A percentile compares a stretch with the other conserved stretches of the same genome.
Conservation (phyloP, 2,888 invertebrate genomes). For the Rosalia funebris region DNA sequence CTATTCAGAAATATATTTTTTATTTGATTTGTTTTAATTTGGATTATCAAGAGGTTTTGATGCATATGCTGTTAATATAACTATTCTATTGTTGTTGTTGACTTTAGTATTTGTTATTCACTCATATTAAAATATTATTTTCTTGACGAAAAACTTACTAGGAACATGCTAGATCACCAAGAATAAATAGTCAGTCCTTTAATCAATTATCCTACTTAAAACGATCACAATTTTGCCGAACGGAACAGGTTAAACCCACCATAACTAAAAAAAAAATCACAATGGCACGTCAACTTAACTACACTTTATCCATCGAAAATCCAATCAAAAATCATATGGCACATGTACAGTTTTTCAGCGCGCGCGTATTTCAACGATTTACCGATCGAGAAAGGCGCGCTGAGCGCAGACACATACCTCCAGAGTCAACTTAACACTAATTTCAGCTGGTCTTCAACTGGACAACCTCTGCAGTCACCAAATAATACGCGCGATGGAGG, state of each 20-base stretch:
- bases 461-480: conserved; percentile 35
- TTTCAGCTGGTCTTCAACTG: conserved; percentile 25
- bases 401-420: conserved; percentile 25
- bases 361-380: conserved; percentile 15
- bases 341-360: conserved; percentile 13
- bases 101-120: too few species aligned
- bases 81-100: too few species aligned
- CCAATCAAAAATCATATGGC: conserved; percentile 6
- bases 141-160: conserved; percentile 21
- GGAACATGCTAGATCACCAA: conserved; percentile 30
- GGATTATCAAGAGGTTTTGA: too few species aligned
- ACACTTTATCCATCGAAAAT: conserved; percentile 10
- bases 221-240: conserved; percentile 6
- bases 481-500: conserved; percentile 34
- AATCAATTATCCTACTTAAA: conserved; percentile 16
- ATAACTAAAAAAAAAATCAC: conserved; percentile 18
- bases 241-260: conserved; percentile 10
- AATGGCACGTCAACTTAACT: conserved; percentile 17
- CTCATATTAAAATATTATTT: neutral
- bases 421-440: conserved; percentile 45
- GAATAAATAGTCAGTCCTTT: conserved; percentile 20
- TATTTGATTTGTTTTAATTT: too few species aligned
- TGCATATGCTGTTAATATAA: too few species aligned
- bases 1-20: too few species aligned
- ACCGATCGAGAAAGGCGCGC: conserved; percentile 18